phyloP scores from a whole-genome alignment of 2,113 vertebrate genomes.

The Sinocyclocheilus rhinocerous region DNA sequence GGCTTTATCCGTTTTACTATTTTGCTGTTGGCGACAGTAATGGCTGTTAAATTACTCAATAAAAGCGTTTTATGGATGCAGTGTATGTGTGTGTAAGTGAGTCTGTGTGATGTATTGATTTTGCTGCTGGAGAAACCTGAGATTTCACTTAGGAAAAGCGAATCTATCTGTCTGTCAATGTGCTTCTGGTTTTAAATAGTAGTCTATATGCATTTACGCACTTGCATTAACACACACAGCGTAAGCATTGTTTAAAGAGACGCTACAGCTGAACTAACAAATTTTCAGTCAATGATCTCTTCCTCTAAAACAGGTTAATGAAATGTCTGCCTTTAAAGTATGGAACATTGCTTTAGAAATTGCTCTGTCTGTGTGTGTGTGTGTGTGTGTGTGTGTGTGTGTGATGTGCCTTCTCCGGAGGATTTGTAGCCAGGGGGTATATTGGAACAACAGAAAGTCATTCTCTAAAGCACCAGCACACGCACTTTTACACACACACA shows the following conservation, averaged over 20 bases:
- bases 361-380: conserved; percentile 22
- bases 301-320: conserved; percentile 35
- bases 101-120: conserved; percentile 54
- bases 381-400: conserved; percentile 44
- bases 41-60: conserved; percentile 99
- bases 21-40: conserved; percentile 94
- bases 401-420: conserved; percentile 37
- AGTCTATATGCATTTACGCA: conserved; percentile 4
- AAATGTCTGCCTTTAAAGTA: conserved; percentile 43
- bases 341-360: conserved; percentile 38
- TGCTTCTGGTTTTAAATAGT: conserved; percentile 40
- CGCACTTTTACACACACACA: conserved; percentile 28
- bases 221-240: not conserved
- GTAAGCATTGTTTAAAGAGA: not conserved
- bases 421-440: conserved; percentile 51
- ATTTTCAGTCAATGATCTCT: conserved; percentile 6
- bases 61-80: conserved; percentile 96
- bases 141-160: conserved; percentile 51
- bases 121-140: conserved; percentile 48
- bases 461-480: conserved; percentile 54
- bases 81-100: conserved; percentile 42
- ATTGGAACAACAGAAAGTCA: conserved; percentile 57
- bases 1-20: conserved; percentile 96
- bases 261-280: not conserved
- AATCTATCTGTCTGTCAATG: conserved; percentile 45